These are phyloP conservation scores for Machimus rusticus DNA, from an alignment of 2,888 invertebrate genomes.

Conservation along the genomic window DNA sequence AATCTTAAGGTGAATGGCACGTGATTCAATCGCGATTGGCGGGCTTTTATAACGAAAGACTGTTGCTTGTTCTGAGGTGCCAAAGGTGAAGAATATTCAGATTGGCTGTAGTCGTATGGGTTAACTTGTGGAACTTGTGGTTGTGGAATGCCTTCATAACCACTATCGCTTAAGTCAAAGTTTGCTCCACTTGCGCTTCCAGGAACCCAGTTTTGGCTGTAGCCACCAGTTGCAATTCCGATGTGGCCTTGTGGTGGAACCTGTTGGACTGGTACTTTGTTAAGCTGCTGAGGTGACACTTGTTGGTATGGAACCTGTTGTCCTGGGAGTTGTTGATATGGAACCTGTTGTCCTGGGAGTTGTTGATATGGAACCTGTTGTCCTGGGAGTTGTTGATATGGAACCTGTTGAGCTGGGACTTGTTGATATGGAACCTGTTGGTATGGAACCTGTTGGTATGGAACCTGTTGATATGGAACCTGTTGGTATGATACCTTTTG, in stretches of 20 bases:
- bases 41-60: constrained; percentile 64
- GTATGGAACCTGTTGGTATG: background rate
- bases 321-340: background rate
- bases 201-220: constrained; percentile 10
- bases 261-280: background rate
- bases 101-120: background rate
- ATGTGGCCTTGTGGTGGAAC: background rate
- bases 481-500: background rate
- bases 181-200: background rate
- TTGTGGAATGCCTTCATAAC: background rate
- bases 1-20: constrained; percentile 69
- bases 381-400: background rate
- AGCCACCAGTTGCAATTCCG: background rate
- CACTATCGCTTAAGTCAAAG: background rate
- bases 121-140: background rate
- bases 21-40: constrained; percentile 72
- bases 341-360: background rate
- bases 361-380: background rate
- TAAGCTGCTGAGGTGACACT: background rate
- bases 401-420: background rate
- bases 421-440: background rate
- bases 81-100: background rate
- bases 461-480: background rate
- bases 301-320: background rate
- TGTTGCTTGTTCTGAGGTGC: constrained; percentile 51